These are phyloP conservation scores for Etheostoma nigrum DNA, from an alignment of 2,797 vertebrate genomes.

Conservation along the genomic window DNA sequence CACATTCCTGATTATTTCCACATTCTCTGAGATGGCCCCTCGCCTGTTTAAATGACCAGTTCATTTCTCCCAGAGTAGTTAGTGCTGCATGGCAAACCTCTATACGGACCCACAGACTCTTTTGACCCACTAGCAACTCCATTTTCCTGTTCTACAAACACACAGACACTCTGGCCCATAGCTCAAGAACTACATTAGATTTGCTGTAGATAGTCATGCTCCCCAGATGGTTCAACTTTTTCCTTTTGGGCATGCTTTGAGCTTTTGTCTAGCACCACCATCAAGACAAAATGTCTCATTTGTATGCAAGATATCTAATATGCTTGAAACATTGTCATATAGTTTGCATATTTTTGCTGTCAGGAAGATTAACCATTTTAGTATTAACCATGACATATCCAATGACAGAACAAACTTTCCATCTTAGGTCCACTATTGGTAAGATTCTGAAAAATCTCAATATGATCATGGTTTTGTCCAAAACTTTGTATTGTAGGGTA, in stretches of 20 bases:
- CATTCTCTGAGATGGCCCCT: constrained; percentile 13
- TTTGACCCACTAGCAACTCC: background rate
- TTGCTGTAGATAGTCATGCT: background rate
- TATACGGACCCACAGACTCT: background rate
- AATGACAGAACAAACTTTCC: no score
- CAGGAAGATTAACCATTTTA: background rate
- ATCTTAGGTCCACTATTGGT: no score
- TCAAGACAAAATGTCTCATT: background rate
- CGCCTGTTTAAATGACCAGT: constrained; percentile 17
- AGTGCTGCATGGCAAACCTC: constrained; percentile 1
- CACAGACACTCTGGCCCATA: no score
- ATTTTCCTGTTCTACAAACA: no score
- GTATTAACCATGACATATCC: background rate
- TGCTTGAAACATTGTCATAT: background rate
- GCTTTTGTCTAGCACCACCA: background rate
- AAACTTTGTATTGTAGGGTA: background rate
- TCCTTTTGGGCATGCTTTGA: background rate
- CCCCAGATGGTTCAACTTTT: background rate
- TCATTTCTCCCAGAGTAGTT: constrained; percentile 31
- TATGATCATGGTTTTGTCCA: background rate
- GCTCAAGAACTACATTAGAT: background rate
- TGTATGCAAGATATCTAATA: no score
- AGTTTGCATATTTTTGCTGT: background rate
- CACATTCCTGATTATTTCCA: constrained; percentile 55
- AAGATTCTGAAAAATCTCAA: background rate